These are phyloP conservation scores for Erpornis zantholeuca DNA, from an alignment of 2,113 vertebrate species.

Conservation along the genomic window DNA sequence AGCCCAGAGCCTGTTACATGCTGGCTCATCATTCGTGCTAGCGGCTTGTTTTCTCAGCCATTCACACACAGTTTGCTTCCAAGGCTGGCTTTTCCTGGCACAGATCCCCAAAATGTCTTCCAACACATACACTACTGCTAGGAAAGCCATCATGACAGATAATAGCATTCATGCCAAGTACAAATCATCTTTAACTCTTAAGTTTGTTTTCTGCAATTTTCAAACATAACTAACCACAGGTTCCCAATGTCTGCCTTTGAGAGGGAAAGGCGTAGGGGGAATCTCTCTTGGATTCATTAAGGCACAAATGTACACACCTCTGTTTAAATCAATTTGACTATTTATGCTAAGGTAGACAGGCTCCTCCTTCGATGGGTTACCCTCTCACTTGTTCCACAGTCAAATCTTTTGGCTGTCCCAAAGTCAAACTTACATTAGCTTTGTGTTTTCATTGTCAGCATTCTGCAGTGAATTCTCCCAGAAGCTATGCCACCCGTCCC, in stretches of 20 bases:
- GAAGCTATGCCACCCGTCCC: background rate
- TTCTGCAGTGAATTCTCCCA: background rate
- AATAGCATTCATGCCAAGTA: background rate
- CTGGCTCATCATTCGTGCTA: background rate
- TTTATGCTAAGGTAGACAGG: background rate
- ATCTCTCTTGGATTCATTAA: background rate
- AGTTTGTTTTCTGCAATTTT: background rate
- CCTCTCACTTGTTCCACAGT: background rate
- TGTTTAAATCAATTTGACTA: background rate
- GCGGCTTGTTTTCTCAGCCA: background rate
- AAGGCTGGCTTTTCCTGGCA: slow-evolving; percentile 26
- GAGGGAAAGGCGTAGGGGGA: background rate
- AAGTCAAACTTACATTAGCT: background rate
- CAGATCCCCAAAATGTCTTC: background rate
- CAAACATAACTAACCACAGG: background rate
- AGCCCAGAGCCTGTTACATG: background rate
- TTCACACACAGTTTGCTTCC: background rate
- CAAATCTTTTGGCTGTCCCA: background rate
- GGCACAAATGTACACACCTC: background rate
- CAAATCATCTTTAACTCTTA: background rate
- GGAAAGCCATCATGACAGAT: background rate
- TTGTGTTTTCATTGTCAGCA: background rate
- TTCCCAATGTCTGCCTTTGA: background rate
- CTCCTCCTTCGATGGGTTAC: background rate
- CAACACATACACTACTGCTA: background rate